Conservation (phyloP, 1,140 invertebrate species). For the Hyles vespertilio region DNA sequence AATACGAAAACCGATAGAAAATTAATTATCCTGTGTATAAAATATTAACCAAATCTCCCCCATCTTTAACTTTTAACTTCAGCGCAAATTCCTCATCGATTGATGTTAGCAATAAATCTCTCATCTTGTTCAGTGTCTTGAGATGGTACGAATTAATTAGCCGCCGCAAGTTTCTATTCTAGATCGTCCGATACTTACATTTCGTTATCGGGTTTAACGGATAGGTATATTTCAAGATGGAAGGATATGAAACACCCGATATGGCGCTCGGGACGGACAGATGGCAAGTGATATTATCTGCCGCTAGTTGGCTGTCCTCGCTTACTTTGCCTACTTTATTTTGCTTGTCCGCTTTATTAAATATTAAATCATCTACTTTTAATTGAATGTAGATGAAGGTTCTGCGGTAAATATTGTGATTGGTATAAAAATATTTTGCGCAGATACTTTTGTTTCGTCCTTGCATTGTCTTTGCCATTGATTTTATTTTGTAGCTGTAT, state of each 20-base stretch:
- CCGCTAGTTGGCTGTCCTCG: constrained; percentile 30
- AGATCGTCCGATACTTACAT: constrained; percentile 43
- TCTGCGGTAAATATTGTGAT: no score
- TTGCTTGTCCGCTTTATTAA: constrained; percentile 6
- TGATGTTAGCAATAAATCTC: constrained; percentile 28
- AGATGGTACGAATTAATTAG: constrained; percentile 46
- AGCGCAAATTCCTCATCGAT: background rate
- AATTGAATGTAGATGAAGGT: no score
- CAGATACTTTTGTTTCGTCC: no score
- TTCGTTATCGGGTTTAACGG: constrained; percentile 38
- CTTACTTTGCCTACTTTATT: constrained; percentile 41
- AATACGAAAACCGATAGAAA: no score
- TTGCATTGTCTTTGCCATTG: no score
- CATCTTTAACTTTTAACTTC: no score
- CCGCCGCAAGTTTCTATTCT: constrained; percentile 34
- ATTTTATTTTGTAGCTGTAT: no score
- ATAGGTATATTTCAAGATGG: constrained; percentile 48
- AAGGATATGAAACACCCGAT: constrained; percentile 44
- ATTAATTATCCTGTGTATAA: no score
- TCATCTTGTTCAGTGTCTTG: constrained; percentile 8
- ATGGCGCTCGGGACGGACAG: constrained; percentile 46
- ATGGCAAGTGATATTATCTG: constrained; percentile 42
- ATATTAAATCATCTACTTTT: constrained; percentile 13
- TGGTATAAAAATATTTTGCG: no score
- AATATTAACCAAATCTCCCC: no score